Evolutionary conservation across 2,888 invertebrate genomes (phyloP).

Genomic region (Cantharis flavilabris): DNA sequence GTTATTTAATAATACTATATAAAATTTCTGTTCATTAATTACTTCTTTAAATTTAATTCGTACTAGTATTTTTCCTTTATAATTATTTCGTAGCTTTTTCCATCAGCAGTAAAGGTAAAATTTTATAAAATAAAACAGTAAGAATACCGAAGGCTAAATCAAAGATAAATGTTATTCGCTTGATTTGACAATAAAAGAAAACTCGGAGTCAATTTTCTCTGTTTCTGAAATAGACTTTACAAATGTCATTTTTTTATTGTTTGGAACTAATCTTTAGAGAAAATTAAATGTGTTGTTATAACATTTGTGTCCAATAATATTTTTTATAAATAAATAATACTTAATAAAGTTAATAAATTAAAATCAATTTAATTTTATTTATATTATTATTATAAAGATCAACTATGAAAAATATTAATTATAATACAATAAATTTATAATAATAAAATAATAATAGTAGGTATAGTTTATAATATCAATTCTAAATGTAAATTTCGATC

Average conservation of each 20-base stretch:
- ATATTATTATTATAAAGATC: too few species aligned
- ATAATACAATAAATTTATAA: too few species aligned
- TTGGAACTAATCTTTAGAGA: neutral
- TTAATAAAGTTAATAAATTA: too few species aligned
- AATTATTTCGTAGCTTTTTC: neutral
- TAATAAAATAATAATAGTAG: too few species aligned
- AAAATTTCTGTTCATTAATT: too few species aligned
- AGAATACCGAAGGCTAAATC: neutral
- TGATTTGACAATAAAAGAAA: neutral
- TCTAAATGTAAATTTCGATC: too few species aligned
- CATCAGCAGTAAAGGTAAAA: neutral
- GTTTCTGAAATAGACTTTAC: neutral
- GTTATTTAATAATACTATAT: too few species aligned
- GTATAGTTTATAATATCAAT: too few species aligned
- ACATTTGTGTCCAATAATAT: neutral
- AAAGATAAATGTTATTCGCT: neutral
- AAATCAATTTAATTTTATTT: too few species aligned
- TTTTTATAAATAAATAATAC: neutral
- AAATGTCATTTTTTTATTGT: neutral
- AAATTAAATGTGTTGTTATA: neutral
- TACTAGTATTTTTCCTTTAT: neutral
- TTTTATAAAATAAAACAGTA: neutral
- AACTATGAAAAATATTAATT: too few species aligned
- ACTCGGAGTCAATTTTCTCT: neutral
- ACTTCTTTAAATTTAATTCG: too few species aligned